Conservation (phyloP, 2,113 vertebrate species). For the Leptobrachium leishanense region DNA sequence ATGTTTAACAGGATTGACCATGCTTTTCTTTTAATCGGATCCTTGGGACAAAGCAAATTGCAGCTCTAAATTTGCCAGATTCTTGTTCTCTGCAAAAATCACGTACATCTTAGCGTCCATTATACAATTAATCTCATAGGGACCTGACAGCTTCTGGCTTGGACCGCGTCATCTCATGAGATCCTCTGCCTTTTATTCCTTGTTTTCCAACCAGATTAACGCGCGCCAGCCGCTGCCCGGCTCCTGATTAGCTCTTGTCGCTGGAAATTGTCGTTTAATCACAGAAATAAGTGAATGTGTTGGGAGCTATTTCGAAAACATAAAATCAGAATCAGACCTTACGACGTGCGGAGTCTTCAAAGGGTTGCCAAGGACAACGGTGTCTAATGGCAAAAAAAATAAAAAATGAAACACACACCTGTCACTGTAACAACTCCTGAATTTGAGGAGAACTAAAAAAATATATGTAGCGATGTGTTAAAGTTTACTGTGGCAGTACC, state of each 20-base stretch:
- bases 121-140: background rate
- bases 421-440: background rate
- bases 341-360: background rate
- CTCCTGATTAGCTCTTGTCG: constrained; percentile 12
- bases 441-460: background rate
- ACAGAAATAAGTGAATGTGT: background rate
- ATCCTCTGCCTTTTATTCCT: background rate
- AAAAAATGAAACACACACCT: constrained; percentile 2
- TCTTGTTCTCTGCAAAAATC: background rate
- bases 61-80: background rate
- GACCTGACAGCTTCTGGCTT: background rate
- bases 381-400: constrained; percentile 13
- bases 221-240: background rate
- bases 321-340: background rate
- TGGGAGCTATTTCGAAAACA: no score
- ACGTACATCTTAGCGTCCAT: background rate
- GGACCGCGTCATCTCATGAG: background rate
- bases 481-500: no score
- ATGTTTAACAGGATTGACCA: background rate
- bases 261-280: background rate
- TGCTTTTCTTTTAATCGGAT: background rate
- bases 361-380: constrained; percentile 20
- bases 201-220: background rate
- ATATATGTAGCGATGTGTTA: no score
- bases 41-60: background rate